Conservation (phyloP, 2,113 vertebrate species). For the Poeciliopsis prolifica region DNA sequence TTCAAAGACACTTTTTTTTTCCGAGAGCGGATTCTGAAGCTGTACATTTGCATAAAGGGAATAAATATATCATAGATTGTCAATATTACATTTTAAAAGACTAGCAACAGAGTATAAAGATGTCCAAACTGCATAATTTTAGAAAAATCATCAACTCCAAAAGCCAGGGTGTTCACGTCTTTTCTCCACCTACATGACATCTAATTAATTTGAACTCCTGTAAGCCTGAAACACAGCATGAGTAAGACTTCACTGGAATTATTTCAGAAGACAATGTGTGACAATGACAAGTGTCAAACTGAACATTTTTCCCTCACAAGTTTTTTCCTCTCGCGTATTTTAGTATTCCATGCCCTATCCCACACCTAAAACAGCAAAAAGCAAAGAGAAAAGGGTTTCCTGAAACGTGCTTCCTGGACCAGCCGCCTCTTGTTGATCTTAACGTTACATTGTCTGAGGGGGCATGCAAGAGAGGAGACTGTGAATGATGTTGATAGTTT, state of each 20-base stretch:
- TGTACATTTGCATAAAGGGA: slow-evolving; percentile 18
- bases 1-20: slow-evolving; percentile 31
- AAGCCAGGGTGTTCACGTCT: not conserved
- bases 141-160: not conserved
- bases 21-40: slow-evolving; percentile 13
- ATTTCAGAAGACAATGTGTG: slow-evolving; percentile 42
- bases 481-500: slow-evolving; percentile 83
- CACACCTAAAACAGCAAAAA: not conserved
- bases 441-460: slow-evolving; percentile 77
- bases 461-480: slow-evolving; percentile 56
- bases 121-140: slow-evolving; percentile 9
- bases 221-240: slow-evolving; percentile 18
- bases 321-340: slow-evolving; percentile 39
- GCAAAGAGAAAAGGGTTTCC: slow-evolving; percentile 52
- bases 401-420: slow-evolving; percentile 68
- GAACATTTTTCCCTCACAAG: slow-evolving; percentile 36
- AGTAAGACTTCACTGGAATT: slow-evolving; percentile 21
- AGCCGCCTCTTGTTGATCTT: slow-evolving; percentile 68
- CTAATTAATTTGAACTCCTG: slow-evolving; percentile 24
- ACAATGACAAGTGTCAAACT: slow-evolving; percentile 46
- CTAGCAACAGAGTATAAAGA: not conserved
- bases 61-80: not conserved
- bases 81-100: slow-evolving; percentile 14
- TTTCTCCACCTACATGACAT: slow-evolving; percentile 1
- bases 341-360: slow-evolving; percentile 17